A percentile compares a stretch with the other conserved stretches of the same genome.
These are phyloP conservation scores for Heliconius hortense DNA, from an alignment of 2,888 invertebrate species.

Conservation along the genomic window DNA sequence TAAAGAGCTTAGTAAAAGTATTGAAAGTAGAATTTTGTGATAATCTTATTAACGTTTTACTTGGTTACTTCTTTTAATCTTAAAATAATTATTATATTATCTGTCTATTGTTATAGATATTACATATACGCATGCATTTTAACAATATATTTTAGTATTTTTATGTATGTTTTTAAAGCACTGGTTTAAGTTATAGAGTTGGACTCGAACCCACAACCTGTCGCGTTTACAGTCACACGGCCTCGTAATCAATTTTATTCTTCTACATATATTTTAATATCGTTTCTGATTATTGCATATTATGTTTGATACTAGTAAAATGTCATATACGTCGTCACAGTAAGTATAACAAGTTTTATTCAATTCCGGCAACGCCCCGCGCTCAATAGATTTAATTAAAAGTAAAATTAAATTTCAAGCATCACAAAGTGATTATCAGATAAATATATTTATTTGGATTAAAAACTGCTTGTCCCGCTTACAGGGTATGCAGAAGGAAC, in stretches of 20 bases:
- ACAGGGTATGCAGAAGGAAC: too few relatives aligned
- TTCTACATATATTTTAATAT: background rate
- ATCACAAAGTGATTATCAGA: too few relatives aligned
- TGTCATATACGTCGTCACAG: background rate
- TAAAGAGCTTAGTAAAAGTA: background rate
- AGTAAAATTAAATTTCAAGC: background rate
- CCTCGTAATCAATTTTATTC: background rate
- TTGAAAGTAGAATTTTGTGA: background rate
- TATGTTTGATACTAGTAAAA: background rate
- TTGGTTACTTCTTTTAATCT: background rate
- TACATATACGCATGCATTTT: background rate
- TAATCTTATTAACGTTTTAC: background rate
- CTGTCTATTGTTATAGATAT: too few relatives aligned
- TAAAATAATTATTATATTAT: background rate
- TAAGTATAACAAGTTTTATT: background rate
- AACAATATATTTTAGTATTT: background rate
- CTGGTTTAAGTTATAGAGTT: too few relatives aligned
- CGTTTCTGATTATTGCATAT: background rate
- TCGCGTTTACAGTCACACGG: too few relatives aligned
- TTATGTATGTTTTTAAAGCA: too few relatives aligned
- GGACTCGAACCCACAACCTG: too few relatives aligned
- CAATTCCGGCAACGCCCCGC: slow-evolving; percentile 15
- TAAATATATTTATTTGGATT: background rate
- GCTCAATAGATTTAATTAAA: background rate
- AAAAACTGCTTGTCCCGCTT: too few relatives aligned